phyloP scores from a whole-genome alignment of 2,113 vertebrate species.

The Tringa solitaria region DNA sequence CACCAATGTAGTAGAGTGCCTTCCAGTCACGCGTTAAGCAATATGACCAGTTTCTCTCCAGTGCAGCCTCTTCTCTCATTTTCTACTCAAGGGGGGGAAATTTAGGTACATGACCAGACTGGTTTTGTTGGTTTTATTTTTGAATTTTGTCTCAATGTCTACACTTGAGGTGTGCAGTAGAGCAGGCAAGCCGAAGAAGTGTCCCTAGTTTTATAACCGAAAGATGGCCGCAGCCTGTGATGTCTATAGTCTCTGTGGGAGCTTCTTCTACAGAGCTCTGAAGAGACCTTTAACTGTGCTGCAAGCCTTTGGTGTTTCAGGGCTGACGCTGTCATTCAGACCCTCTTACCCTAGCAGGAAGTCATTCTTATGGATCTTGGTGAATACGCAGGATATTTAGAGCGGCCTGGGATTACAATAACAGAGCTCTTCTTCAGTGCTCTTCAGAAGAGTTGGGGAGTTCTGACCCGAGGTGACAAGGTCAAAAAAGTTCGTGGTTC shows the following conservation, averaged over 20 bases:
- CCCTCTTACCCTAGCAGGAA: not conserved
- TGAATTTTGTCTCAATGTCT: not conserved
- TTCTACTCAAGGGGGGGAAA: not conserved
- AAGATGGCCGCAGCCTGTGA: not conserved
- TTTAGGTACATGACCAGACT: not conserved
- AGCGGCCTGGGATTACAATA: not conserved
- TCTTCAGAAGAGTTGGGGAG: not conserved
- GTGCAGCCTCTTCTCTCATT: not conserved
- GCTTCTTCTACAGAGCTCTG: not conserved
- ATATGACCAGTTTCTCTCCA: not conserved
- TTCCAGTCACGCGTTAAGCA: not conserved
- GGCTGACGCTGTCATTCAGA: not conserved
- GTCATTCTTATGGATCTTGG: not conserved
- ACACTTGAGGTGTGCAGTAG: not conserved
- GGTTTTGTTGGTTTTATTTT: not conserved
- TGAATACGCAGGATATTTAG: not conserved
- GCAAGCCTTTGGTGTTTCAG: not conserved
- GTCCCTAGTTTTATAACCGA: not conserved
- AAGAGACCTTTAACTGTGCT: not conserved
- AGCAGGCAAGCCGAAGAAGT: not conserved
- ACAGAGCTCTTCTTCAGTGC: not conserved
- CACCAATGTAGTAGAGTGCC: not conserved
- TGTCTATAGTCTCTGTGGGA: not conserved
- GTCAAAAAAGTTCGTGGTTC: not conserved
- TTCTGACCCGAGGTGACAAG: fast-evolving